Percentiles rank a stretch among this genome's conserved stretches.
These are phyloP conservation scores for Pipistrellus pygmaeus DNA, from an alignment of 2,797 vertebrate species.

Conservation along the genomic window DNA sequence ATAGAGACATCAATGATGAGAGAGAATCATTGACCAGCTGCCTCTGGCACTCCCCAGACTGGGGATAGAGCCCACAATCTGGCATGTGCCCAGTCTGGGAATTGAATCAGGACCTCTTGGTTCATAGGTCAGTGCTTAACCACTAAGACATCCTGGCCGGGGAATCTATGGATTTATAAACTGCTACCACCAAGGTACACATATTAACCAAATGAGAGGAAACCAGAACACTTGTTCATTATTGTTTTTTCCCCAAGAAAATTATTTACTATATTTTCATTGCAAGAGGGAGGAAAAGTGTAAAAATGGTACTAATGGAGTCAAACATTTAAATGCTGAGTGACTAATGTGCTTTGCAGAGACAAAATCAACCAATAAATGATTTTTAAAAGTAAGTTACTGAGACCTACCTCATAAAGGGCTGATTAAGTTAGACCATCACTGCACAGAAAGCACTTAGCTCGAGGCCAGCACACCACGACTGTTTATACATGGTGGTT, in stretches of 20 bases:
- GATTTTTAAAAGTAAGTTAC: not conserved
- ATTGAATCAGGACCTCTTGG: no score
- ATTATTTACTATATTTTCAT: slow-evolving; percentile 83
- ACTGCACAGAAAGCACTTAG: not conserved
- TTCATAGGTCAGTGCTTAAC: no score
- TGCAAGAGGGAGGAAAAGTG: slow-evolving; percentile 62
- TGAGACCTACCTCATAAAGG: not conserved
- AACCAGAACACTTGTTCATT: slow-evolving; percentile 67
- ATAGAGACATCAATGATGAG: no score
- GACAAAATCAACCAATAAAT: slow-evolving; percentile 85
- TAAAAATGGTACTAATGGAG: slow-evolving; percentile 80
- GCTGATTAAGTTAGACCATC: not conserved
- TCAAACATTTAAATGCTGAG: slow-evolving; percentile 75
- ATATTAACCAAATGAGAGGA: slow-evolving; percentile 73
- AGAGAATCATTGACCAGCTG: no score
- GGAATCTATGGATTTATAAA: slow-evolving; percentile 81
- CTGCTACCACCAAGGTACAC: slow-evolving; percentile 77
- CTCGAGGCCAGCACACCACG: not conserved
- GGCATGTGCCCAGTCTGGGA: no score
- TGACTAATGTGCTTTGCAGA: slow-evolving; percentile 84
- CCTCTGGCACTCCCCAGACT: no score
- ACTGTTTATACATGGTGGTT: not conserved
- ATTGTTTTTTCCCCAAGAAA: slow-evolving; percentile 51
- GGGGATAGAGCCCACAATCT: no score
- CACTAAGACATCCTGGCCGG: no score